Evolutionary conservation across 2,888 invertebrate genomes (phyloP).

Genomic region (Drosophila ezoana): DNA sequence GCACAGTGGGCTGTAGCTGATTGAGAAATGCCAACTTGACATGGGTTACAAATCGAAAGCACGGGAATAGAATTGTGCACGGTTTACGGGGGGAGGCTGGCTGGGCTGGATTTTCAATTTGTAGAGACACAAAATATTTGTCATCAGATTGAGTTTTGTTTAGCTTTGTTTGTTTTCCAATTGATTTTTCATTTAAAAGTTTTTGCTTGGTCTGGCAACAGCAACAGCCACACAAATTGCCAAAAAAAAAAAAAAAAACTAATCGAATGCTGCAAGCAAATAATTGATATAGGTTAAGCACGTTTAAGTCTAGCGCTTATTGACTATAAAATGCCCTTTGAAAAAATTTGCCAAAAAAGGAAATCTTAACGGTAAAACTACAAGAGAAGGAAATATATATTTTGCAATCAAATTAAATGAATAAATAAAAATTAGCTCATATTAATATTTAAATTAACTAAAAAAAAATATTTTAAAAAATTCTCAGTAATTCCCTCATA

Average conservation of each 20-base stretch:
- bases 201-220: constrained; percentile 8
- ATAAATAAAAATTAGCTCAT: no score
- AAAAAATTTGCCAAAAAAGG: not conserved
- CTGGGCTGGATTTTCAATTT: constrained; percentile 16
- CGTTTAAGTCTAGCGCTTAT: not conserved
- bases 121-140: constrained; percentile 28
- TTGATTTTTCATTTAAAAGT: constrained; percentile 40
- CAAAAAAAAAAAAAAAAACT: constrained; percentile 15
- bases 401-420: no score
- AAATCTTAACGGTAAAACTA: no score
- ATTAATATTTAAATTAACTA: no score
- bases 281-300: constrained; percentile 11
- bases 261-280: constrained; percentile 21
- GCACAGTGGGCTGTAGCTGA: constrained; percentile 66
- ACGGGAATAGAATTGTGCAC: not conserved
- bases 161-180: constrained; percentile 46
- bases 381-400: no score
- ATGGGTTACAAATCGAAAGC: constrained; percentile 40
- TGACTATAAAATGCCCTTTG: not conserved
- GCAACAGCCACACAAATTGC: constrained; percentile 8
- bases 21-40: constrained; percentile 56
- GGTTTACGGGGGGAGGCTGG: not conserved
- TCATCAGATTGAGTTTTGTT: constrained; percentile 48
- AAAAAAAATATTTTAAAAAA: no score
- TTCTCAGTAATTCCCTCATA: no score